phyloP scores from a whole-genome alignment of 2,797 vertebrate species.

The Hippocampus kuda region DNA sequence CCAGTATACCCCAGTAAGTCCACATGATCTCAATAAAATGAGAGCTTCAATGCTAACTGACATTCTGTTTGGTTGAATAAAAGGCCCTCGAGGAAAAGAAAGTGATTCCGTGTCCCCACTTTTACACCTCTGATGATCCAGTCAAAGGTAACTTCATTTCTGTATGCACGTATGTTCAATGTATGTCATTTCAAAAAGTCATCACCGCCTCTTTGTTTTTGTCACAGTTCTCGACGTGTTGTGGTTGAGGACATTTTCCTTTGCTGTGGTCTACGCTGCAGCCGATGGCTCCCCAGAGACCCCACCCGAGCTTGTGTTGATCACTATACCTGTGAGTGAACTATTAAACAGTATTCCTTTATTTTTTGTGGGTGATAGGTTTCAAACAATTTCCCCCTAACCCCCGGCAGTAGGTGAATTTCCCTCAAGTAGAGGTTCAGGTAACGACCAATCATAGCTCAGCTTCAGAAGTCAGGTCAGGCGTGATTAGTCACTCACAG shows the following conservation, averaged over 20 bases:
- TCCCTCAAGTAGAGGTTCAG: no score
- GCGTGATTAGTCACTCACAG: no score
- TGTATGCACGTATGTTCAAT: not conserved
- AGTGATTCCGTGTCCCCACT: conserved; percentile 83
- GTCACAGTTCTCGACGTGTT: conserved; percentile 85
- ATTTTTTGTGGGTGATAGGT: no score
- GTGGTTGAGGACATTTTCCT: conserved; percentile 88
- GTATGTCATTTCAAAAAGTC: not conserved
- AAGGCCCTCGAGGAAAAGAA: conserved; percentile 90
- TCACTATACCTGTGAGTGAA: conserved; percentile 81
- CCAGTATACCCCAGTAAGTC: conserved; percentile 92
- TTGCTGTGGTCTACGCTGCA: conserved; percentile 82
- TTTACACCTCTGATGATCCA: conserved; percentile 83
- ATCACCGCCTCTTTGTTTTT: not conserved
- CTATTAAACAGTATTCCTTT: no score
- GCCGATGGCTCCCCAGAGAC: conserved; percentile 86
- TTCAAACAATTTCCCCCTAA: no score
- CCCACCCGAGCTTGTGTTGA: conserved; percentile 84
- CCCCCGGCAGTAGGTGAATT: no score
- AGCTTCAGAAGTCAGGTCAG: no score
- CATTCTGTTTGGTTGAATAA: conserved; percentile 25
- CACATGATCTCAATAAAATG: conserved; percentile 1
- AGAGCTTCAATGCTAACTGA: not conserved
- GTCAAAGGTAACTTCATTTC: conserved; percentile 77
- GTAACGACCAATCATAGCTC: no score